phyloP scores from a whole-genome alignment of 2,797 vertebrate species.

The Scyliorhinus canicula region DNA sequence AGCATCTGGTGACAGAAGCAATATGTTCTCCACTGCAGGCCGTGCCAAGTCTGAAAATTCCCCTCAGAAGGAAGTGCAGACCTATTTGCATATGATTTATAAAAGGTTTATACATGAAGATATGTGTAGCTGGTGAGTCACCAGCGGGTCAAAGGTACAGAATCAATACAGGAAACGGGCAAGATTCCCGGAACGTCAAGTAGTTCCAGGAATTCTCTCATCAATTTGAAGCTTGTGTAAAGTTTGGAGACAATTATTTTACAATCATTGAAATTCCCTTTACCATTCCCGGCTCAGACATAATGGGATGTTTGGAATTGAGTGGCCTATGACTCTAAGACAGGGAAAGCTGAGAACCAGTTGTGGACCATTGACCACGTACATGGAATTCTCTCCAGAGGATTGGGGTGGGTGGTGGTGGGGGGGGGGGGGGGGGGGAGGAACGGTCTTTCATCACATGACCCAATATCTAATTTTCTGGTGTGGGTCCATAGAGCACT shows the following conservation, averaged over 20 bases:
- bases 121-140: neutral
- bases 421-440: neutral
- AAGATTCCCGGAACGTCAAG: neutral
- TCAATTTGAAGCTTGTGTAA: neutral
- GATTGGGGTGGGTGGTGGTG: neutral
- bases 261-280: neutral
- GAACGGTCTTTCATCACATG: neutral
- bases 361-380: neutral
- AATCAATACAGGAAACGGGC: neutral
- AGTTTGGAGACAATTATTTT: neutral
- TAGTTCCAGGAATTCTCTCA: neutral
- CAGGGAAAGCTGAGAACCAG: neutral
- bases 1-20: neutral
- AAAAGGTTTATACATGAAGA: neutral
- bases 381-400: neutral
- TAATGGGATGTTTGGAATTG: neutral
- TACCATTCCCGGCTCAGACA: neutral
- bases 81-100: constrained; percentile 67
- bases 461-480: too few species aligned
- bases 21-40: too few species aligned
- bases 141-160: neutral
- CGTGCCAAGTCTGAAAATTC: constrained; percentile 51
- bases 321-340: too few species aligned
- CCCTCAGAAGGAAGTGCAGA: constrained; percentile 73
- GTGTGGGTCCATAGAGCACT: neutral